Conservation (phyloP, 2,888 invertebrate genomes). For the Torymus auratus region DNA sequence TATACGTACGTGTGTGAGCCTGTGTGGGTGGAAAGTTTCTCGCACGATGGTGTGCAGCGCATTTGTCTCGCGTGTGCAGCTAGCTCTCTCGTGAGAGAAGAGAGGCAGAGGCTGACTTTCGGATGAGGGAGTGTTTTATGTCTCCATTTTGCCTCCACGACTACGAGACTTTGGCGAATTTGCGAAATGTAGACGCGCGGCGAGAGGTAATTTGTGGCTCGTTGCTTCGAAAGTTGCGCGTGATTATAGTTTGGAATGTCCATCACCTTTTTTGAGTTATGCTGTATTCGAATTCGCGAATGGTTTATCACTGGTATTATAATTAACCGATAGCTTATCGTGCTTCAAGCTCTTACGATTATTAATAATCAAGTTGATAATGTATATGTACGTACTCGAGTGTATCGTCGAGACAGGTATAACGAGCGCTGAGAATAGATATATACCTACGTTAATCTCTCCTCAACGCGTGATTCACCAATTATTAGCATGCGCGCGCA, state of each 20-base stretch:
- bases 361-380: no score
- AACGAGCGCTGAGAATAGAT: no score
- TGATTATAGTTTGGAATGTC: no score
- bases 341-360: no score
- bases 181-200: background rate
- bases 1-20: background rate
- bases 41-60: background rate
- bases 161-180: background rate
- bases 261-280: no score
- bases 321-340: no score
- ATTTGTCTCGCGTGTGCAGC: background rate
- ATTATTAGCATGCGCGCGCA: constrained; percentile 9
- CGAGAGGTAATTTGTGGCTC: no score
- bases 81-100: background rate
- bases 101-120: background rate
- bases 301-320: no score
- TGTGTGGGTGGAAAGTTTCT: constrained; percentile 12
- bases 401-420: no score
- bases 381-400: no score
- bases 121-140: background rate
- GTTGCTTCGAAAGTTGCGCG: no score
- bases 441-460: background rate
- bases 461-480: background rate
- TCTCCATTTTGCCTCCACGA: background rate
- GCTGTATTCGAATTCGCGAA: no score